Conservation (phyloP, 1,140 invertebrate species). For the Drosophila murphyi region DNA sequence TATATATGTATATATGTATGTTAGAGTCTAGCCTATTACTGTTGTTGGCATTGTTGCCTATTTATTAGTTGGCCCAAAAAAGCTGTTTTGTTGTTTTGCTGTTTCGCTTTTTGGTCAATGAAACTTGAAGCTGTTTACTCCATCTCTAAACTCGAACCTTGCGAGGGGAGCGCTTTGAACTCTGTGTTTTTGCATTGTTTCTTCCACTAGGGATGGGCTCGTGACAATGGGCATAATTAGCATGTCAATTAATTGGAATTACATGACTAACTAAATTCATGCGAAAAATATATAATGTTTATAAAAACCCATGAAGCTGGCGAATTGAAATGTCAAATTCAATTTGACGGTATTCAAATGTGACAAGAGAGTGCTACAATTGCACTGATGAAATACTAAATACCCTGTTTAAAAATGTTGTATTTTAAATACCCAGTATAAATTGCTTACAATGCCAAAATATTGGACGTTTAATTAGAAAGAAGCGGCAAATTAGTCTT, state of each 20-base stretch:
- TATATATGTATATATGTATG: slow-evolving; percentile 16
- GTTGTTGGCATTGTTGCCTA: slow-evolving; percentile 22
- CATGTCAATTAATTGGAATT: not conserved
- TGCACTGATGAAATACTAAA: too few species aligned
- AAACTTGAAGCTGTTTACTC: slow-evolving; percentile 56
- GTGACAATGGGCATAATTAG: slow-evolving; percentile 6
- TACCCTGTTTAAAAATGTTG: too few species aligned
- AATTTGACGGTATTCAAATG: not conserved
- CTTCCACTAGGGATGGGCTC: slow-evolving; percentile 40
- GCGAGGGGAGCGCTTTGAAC: slow-evolving; percentile 60
- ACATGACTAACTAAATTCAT: slow-evolving; percentile 2
- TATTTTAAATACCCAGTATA: too few species aligned
- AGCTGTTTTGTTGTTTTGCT: slow-evolving; percentile 54
- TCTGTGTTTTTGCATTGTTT: slow-evolving; percentile 38
- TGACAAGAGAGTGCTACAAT: too few species aligned
- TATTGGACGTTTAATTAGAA: too few species aligned
- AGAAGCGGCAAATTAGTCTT: too few species aligned
- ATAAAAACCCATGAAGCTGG: slow-evolving; percentile 2
- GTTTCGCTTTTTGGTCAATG: slow-evolving; percentile 64
- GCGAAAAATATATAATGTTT: slow-evolving; percentile 5
- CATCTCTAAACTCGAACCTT: slow-evolving; percentile 28
- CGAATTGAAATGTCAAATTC: slow-evolving; percentile 7
- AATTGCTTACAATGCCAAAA: too few species aligned
- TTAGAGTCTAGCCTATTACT: not conserved
- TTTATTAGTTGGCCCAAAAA: slow-evolving; percentile 66